Evolutionary conservation across 2,113 vertebrate genomes (phyloP), one percentile per base, ranked within the genome.

Genomic region (Taurulus bubalis): DNA sequence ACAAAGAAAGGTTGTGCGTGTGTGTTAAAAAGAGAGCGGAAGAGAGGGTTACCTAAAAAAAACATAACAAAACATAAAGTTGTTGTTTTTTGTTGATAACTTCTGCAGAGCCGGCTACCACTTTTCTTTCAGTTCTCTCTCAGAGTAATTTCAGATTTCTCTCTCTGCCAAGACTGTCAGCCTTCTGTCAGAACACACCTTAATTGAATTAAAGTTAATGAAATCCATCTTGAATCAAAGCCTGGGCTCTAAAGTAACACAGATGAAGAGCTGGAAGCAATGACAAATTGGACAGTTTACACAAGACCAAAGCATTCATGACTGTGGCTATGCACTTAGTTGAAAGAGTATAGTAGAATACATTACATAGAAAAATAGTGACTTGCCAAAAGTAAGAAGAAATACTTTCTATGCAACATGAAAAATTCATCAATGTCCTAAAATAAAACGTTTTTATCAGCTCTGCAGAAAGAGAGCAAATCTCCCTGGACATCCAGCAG

Each of bases 201-300:
- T 82, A 86, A 85, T 88, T 56, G 47, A 79, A 68, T 91, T 71
- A 89, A 77, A 73, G 63, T 42, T 76, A 84, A 88, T 89, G 60
- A 71, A 80, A 71, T 79, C 84, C 80, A 87, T 84, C 60, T 86
- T 64, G 55, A 79, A 28, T 38, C 77, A 71, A 85, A 82, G 65
- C 34, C 45, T 3, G 62, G 20, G 20, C 58, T 75, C n/a, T 77
- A 68, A 81, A 71, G 58, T 64, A 81, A 79, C 56, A 38, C 30
- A 80, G 63, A 88, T 75, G 72, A 77, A 82, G 71, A 77, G 74
- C 85, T 87, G 55, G 49, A 30, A 72, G 71, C 74, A 24, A 58
- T 34, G 36, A 77, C 80, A 71, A 51, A 77, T 26, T 81, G 73
- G 34, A 77, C 6, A 18, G 36, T 60, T 87, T 65, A 68, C 60